Conservation (phyloP, 2,888 invertebrate genomes). For the Parascotia fuliginaria region DNA sequence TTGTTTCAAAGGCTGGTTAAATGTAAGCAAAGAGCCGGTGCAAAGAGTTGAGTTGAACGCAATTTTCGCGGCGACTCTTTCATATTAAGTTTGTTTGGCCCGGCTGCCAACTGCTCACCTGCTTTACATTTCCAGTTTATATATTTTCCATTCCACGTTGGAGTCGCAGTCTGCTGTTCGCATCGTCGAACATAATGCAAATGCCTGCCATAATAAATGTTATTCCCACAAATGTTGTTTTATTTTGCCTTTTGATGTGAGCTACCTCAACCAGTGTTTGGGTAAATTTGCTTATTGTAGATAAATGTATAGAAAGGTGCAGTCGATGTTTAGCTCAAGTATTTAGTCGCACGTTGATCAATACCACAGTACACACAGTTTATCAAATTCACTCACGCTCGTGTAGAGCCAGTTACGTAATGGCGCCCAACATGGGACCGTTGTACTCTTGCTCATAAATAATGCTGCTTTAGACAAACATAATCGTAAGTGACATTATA, state of each 20-base stretch:
- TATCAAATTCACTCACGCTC: constrained; percentile 29
- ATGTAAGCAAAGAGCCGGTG: constrained; percentile 50
- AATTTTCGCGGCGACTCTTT: constrained; percentile 55
- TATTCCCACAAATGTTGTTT: constrained; percentile 74
- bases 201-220: constrained; percentile 78
- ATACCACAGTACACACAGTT: constrained; percentile 26
- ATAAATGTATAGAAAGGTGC: constrained; percentile 38
- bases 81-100: constrained; percentile 62
- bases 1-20: constrained; percentile 48
- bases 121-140: constrained; percentile 66
- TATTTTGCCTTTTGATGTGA: constrained; percentile 72
- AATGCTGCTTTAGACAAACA: background rate
- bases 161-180: constrained; percentile 56
- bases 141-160: constrained; percentile 58
- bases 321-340: constrained; percentile 45
- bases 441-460: constrained; percentile 6
- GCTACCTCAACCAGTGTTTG: constrained; percentile 28
- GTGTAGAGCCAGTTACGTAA: constrained; percentile 37
- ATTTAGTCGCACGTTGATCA: constrained; percentile 39
- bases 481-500: background rate
- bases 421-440: constrained; percentile 42
- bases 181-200: constrained; percentile 56
- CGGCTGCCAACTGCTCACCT: constrained; percentile 59
- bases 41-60: constrained; percentile 58
- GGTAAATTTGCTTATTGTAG: constrained; percentile 49